These are phyloP conservation scores for Danio tinwini DNA, from an alignment of 2,797 vertebrate species.

Conservation along the genomic window DNA sequence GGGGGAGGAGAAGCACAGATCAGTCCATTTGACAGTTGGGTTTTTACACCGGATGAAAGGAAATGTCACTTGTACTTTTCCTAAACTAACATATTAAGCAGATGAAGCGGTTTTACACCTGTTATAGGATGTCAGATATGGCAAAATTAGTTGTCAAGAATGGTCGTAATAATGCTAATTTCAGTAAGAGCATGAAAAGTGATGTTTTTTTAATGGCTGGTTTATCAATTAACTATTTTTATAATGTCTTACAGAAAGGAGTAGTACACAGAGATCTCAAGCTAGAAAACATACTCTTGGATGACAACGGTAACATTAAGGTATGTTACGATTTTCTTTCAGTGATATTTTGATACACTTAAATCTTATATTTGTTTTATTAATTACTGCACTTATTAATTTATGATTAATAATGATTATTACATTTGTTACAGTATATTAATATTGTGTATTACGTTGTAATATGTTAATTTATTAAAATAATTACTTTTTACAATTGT, in stretches of 20 bases:
- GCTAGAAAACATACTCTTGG: constrained; percentile 99
- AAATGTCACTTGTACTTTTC: constrained; percentile 1
- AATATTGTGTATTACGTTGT: no score
- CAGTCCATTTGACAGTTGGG: constrained; percentile 9
- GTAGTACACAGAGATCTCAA: constrained; percentile 98
- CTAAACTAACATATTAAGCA: background rate
- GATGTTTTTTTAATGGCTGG: no score
- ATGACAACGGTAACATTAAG: constrained; percentile 99
- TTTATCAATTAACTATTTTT: background rate
- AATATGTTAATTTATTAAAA: no score
- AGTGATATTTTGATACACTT: background rate
- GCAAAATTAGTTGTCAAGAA: background rate
- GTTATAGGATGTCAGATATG: background rate
- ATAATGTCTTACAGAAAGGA: constrained; percentile 86
- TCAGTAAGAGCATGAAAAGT: background rate
- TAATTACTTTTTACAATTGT: no score
- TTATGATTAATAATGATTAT: no score
- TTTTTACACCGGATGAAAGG: constrained; percentile 18
- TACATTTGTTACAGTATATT: no score
- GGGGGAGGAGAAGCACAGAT: constrained; percentile 15
- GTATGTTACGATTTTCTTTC: constrained; percentile 70
- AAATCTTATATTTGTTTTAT: no score
- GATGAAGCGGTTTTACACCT: background rate
- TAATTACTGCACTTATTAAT: no score
- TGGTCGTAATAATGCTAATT: background rate